Percentiles rank a stretch among this genome's conserved stretches.
Conservation (phyloP, 1,140 invertebrate species). For the Apis florea region DNA sequence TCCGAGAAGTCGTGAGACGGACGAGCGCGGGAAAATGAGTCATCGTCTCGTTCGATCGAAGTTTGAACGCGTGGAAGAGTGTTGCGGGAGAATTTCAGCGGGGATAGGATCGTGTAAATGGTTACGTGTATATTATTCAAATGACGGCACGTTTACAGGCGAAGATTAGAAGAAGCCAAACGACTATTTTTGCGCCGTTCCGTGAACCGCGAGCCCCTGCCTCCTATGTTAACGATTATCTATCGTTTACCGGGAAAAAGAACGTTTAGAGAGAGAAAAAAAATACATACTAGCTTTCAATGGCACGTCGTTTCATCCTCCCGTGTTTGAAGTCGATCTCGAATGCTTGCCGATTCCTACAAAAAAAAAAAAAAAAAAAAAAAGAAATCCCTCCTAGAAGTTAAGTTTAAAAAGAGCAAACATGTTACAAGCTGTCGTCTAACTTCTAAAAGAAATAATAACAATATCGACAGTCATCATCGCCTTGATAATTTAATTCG, state of each 20-base stretch:
- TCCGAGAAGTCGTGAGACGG: no score
- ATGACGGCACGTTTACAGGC: slow-evolving; percentile 11
- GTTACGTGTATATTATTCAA: slow-evolving; percentile 27
- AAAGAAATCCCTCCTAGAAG: no score
- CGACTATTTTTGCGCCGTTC: slow-evolving; percentile 18
- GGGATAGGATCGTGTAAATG: background rate
- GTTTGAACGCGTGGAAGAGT: background rate
- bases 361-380: no score
- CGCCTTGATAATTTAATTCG: no score
- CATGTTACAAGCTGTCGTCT: no score
- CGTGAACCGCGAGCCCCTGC: background rate
- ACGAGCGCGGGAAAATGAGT: slow-evolving; percentile 21
- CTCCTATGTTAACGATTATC: slow-evolving; percentile 4
- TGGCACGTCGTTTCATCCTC: background rate
- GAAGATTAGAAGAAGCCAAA: slow-evolving; percentile 14
- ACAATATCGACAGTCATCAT: no score
- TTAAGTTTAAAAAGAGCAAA: no score
- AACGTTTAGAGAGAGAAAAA: background rate
- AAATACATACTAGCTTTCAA: background rate
- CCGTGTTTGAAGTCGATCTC: background rate
- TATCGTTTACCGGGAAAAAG: background rate
- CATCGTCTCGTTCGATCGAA: slow-evolving; percentile 2
- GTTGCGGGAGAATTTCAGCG: slow-evolving; percentile 20
- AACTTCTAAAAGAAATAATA: no score
- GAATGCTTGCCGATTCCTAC: no score